Evolutionary conservation across 2,888 invertebrate genomes (phyloP).

Genomic region (Drosophila neotestacea): DNA sequence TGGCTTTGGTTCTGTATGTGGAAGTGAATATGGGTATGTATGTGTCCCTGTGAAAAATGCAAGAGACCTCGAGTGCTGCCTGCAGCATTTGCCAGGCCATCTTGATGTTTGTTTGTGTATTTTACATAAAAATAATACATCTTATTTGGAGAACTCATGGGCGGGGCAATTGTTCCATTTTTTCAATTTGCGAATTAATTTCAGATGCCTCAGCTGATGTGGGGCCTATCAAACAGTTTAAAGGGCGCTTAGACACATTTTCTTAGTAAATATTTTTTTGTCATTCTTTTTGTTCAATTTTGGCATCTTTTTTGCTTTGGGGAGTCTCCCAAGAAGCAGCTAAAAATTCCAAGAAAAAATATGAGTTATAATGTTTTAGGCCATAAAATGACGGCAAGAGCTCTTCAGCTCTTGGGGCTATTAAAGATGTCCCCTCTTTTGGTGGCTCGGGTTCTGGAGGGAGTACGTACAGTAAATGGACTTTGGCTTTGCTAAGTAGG

Average conservation of each 20-base stretch:
- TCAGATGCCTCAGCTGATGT: constrained; percentile 18
- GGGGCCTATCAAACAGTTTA: constrained; percentile 23
- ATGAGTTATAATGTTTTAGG: constrained; percentile 52
- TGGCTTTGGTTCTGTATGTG: constrained; percentile 17
- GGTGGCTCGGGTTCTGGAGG: neutral
- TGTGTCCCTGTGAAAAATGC: constrained; percentile 26
- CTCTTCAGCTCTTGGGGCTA: constrained; percentile 33
- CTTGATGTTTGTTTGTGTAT: constrained; percentile 10
- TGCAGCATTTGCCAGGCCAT: constrained; percentile 15
- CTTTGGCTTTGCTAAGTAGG: constrained; percentile 46
- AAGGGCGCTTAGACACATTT: constrained; percentile 35
- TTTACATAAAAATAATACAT: constrained; percentile 58
- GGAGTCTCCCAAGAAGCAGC: constrained; percentile 30
- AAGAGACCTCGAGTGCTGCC: constrained; percentile 21
- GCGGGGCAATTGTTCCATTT: constrained; percentile 35
- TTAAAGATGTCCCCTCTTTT: constrained; percentile 24
- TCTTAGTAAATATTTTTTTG: constrained; percentile 9
- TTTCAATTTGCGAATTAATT: constrained; percentile 30
- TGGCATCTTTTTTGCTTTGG: constrained; percentile 13
- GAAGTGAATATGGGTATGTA: neutral
- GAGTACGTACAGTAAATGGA: constrained; percentile 47
- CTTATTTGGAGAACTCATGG: constrained; percentile 38
- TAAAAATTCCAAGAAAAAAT: constrained; percentile 47
- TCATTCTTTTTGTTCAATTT: neutral
- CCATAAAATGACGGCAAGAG: constrained; percentile 30